Percentiles rank a stretch among this genome's conserved stretches.
Conservation (phyloP, 2,888 invertebrate species). For the Aleiodes leptofemur region DNA sequence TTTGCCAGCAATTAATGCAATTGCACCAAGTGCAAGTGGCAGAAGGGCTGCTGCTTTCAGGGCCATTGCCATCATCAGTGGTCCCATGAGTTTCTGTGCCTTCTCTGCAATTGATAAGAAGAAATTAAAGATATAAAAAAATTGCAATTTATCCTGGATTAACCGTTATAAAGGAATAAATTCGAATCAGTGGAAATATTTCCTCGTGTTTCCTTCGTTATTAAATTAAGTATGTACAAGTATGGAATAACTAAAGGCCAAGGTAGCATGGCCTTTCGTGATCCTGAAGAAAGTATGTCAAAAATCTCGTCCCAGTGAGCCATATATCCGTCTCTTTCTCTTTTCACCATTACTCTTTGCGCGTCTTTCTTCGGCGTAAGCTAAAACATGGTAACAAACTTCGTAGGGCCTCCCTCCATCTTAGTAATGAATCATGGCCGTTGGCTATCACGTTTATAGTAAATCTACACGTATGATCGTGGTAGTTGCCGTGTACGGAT, state of each 20-base stretch:
- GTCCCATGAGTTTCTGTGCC: conserved; percentile 86
- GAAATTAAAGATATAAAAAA: not conserved
- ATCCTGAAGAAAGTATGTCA: conserved; percentile 72
- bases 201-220: not conserved
- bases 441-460: conserved; percentile 34
- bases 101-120: conserved; percentile 76
- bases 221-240: conserved; percentile 38
- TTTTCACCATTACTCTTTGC: conserved; percentile 43
- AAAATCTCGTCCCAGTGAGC: conserved; percentile 68
- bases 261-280: conserved; percentile 63
- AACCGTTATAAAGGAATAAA: not conserved
- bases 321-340: conserved; percentile 53
- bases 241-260: conserved; percentile 70
- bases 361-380: conserved; percentile 39
- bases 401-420: conserved; percentile 52
- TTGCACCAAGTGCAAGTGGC: conserved; percentile 87
- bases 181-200: not conserved
- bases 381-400: not conserved
- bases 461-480: conserved; percentile 26
- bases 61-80: conserved; percentile 84
- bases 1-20: conserved; percentile 91
- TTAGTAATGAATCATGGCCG: conserved; percentile 41
- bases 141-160: not conserved
- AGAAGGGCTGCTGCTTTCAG: conserved; percentile 87
- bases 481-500: conserved; percentile 34